Evolutionary conservation across 2,888 invertebrate genomes (phyloP).

Genomic region (Latrodectus hesperus): DNA sequence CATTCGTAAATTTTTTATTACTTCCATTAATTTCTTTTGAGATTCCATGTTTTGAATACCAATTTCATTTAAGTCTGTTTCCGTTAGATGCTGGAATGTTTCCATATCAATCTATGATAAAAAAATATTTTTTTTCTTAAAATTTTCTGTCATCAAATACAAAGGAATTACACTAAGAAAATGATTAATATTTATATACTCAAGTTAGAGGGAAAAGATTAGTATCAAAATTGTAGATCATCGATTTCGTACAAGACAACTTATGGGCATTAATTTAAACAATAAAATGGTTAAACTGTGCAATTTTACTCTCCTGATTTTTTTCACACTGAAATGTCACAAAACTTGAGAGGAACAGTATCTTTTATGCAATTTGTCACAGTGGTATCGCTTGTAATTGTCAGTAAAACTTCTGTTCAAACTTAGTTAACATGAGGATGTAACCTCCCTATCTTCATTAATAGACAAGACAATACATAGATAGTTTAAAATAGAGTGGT

Average conservation of each 20-base stretch:
- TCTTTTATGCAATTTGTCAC: no score
- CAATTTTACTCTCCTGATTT: no score
- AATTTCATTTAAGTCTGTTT: constrained; percentile 60
- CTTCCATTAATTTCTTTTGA: constrained; percentile 44
- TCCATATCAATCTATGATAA: constrained; percentile 59
- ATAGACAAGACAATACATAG: no score
- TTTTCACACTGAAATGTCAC: no score
- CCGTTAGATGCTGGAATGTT: constrained; percentile 54
- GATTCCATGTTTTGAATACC: constrained; percentile 53
- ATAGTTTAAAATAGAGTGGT: no score
- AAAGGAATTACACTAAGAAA: background rate
- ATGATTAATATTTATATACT: background rate
- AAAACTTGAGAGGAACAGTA: no score
- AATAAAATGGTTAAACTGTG: no score
- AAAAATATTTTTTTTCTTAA: background rate
- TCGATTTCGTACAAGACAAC: background rate
- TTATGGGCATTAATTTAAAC: no score
- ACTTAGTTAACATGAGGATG: no score
- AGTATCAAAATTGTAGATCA: background rate
- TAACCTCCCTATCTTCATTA: no score
- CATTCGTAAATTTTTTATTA: constrained; percentile 45
- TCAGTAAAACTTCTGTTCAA: no score
- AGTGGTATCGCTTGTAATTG: no score
- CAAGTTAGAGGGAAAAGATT: background rate
- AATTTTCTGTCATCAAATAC: background rate